Conservation (phyloP, 1,140 invertebrate species). For the Drosophila lini region DNA sequence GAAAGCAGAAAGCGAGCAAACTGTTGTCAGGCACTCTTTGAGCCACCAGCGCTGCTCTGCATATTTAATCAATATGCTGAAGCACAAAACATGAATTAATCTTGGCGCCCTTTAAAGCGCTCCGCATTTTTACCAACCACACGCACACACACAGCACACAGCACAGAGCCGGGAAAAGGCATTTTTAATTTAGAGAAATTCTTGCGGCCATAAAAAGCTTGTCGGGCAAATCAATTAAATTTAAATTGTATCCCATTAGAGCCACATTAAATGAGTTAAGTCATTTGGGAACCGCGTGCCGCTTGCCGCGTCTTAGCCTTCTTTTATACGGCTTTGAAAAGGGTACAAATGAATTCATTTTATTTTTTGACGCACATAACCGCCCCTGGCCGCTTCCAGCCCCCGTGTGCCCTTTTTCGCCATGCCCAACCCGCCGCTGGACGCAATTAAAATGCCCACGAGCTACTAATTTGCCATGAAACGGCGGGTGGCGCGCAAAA, state of each 20-base stretch:
- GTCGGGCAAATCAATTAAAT: slow-evolving; percentile 80
- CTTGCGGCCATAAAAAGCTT: slow-evolving; percentile 74
- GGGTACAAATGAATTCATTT: slow-evolving; percentile 82
- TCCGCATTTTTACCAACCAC: slow-evolving; percentile 31
- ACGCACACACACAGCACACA: neutral
- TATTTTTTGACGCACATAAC: slow-evolving; percentile 77
- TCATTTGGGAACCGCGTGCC: slow-evolving; percentile 63
- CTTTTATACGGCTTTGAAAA: slow-evolving; percentile 75
- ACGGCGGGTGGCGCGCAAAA: slow-evolving; percentile 40
- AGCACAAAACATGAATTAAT: slow-evolving; percentile 76
- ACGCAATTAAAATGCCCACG: slow-evolving; percentile 83
- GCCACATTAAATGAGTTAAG: slow-evolving; percentile 82
- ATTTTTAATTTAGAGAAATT: slow-evolving; percentile 80
- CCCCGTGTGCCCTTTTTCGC: neutral
- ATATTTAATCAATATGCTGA: slow-evolving; percentile 79
- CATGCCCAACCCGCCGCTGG: slow-evolving; percentile 11
- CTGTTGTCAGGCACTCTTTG: slow-evolving; percentile 74
- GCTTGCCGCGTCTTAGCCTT: slow-evolving; percentile 65
- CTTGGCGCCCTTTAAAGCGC: slow-evolving; percentile 65
- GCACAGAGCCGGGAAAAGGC: slow-evolving; percentile 28
- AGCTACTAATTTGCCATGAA: slow-evolving; percentile 81
- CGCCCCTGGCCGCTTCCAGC: slow-evolving; percentile 16
- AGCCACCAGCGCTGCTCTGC: slow-evolving; percentile 49
- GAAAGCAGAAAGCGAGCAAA: slow-evolving; percentile 38
- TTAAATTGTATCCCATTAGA: slow-evolving; percentile 83